A percentile compares a stretch with the other conserved stretches of the same genome.
phyloP scores from a whole-genome alignment of 1,140 invertebrate species.

The Scaptomyza graminum region DNA sequence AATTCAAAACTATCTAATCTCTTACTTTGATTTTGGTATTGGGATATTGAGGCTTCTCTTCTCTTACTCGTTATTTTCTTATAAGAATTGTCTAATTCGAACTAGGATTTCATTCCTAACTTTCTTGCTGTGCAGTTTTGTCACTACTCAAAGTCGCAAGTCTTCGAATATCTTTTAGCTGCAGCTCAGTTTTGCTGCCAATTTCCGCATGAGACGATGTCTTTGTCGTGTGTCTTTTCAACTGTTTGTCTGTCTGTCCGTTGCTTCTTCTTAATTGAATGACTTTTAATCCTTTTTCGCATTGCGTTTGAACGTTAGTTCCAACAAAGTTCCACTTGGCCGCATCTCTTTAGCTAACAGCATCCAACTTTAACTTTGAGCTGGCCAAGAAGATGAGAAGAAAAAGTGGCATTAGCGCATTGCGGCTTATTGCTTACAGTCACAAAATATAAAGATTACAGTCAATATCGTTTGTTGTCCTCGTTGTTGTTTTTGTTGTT shows the following conservation, averaged over 20 bases:
- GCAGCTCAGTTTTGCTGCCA: constrained; percentile 17
- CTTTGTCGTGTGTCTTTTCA: constrained; percentile 13
- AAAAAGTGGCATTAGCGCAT: constrained; percentile 61
- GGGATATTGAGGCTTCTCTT: background rate
- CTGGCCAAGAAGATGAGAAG: constrained; percentile 22
- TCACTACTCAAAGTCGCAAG: constrained; percentile 19
- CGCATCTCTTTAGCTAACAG: constrained; percentile 6
- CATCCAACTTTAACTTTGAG: constrained; percentile 10
- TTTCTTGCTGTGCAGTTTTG: background rate
- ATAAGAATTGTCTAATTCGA: no score
- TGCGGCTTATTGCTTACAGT: constrained; percentile 76
- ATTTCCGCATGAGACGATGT: constrained; percentile 34
- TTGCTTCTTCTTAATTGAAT: constrained; percentile 71
- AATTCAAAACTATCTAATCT: no score
- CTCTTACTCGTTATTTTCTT: background rate
- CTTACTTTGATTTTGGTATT: background rate
- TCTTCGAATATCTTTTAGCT: constrained; percentile 5
- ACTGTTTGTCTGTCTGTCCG: constrained; percentile 8
- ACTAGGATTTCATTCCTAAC: no score
- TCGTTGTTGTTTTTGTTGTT: background rate
- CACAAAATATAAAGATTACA: constrained; percentile 33
- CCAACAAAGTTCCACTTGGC: constrained; percentile 53
- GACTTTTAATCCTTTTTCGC: constrained; percentile 81
- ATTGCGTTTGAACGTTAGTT: constrained; percentile 76
- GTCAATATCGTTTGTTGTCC: background rate